Evolutionary conservation across 1,140 invertebrate species (phyloP).

Genomic region (Drosophila murphyi): DNA sequence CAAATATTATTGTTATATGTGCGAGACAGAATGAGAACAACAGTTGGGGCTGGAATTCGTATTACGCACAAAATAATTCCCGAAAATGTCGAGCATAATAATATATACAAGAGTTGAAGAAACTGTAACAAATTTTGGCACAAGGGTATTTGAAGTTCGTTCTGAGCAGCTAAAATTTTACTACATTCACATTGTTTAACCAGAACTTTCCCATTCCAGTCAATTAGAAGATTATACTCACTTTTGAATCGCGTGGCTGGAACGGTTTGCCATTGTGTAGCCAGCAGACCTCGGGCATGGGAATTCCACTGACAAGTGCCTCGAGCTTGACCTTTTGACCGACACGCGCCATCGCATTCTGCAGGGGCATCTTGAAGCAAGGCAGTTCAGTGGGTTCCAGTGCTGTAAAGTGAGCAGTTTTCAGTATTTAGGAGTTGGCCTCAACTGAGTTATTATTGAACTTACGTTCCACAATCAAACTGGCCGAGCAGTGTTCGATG

Average conservation of each 20-base stretch:
- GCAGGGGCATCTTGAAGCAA: slow-evolving; percentile 88
- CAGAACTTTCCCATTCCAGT: neutral
- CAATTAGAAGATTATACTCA: slow-evolving; percentile 47
- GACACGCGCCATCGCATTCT: slow-evolving; percentile 87
- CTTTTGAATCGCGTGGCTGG: slow-evolving; percentile 75
- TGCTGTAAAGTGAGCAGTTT: slow-evolving; percentile 66
- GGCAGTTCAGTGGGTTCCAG: slow-evolving; percentile 88
- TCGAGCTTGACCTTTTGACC: slow-evolving; percentile 89
- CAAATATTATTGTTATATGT: neutral
- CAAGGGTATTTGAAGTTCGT: slow-evolving; percentile 9
- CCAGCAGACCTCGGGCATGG: slow-evolving; percentile 89
- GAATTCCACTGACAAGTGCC: slow-evolving; percentile 90
- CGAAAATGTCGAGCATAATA: neutral
- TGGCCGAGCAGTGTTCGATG: slow-evolving; percentile 89
- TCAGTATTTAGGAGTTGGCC: neutral
- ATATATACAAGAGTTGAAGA: no score
- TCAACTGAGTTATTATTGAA: slow-evolving; percentile 11
- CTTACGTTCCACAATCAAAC: slow-evolving; percentile 91
- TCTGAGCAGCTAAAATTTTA: neutral
- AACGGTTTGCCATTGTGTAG: slow-evolving; percentile 88
- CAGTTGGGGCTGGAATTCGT: slow-evolving; percentile 13
- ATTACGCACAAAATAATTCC: neutral
- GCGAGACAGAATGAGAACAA: slow-evolving; percentile 14
- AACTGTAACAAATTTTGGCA: neutral
- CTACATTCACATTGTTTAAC: neutral